Evolutionary conservation across 2,113 vertebrate species (phyloP), one percentile per base, ranked within the genome.

Genomic region (Sinocyclocheilus rhinocerous): DNA sequence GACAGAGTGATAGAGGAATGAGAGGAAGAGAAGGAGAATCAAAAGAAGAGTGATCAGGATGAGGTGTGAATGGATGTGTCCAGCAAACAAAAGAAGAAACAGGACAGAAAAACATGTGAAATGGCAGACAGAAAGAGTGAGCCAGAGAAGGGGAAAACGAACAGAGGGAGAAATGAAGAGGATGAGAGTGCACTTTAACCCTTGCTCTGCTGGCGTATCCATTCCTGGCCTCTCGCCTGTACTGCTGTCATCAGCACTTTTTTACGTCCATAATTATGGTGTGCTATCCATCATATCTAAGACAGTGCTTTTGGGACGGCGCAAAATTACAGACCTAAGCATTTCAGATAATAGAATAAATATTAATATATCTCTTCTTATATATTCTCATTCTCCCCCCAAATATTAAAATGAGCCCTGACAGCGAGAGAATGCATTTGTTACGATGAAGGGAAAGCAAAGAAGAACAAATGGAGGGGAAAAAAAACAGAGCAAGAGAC

Each of bases 301-400:
- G 89, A 89, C 93, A 91, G 89, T 86, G 89, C 89, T 90, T 88
- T 88, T 91, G 93, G 88, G 93, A 93, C 89, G 92, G 92, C 86
- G 88, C 90, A 92, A 97, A 97, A 95, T 95, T 95, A 96, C 92
- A 89, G 93, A 59, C 95, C 96, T 97, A 97, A 98, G 98, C 97
- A 97, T 94, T 96, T 97, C 94, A 89, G 89, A 95, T 95, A 96
- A 97, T 94, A 97, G 97, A 96, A 96, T 97, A 97, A 96, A 97
- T 96, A 96, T 97, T 96, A 96, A 96, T 94, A 96, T 95, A 94
- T 93, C 95, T 94, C 94, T 96, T 94, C 96, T 93, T 94, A 94
- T 95, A 95, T 95, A 94, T 95, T 94, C 96, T 95, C 92, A 89
- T 94, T 96, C 96, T 94, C 93, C 93, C 93, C 90, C 84, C 93